phyloP scores from a whole-genome alignment of 1,140 invertebrate genomes.

The Rhagoletis pomonella region DNA sequence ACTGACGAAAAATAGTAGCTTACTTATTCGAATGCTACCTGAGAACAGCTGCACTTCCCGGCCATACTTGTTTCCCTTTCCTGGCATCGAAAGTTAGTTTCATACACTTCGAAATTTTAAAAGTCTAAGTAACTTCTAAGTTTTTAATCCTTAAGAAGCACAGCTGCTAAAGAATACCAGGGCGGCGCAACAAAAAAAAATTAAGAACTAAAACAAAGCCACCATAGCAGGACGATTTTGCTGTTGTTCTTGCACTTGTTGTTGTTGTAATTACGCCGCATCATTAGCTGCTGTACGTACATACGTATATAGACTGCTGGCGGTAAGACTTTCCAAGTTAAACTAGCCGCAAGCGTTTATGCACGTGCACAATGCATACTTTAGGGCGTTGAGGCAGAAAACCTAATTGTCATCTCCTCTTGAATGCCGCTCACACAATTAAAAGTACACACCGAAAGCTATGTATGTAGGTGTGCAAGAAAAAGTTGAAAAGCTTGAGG shows the following conservation, averaged over 20 bases:
- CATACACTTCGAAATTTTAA: neutral
- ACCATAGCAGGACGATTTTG: neutral
- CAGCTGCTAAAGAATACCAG: neutral
- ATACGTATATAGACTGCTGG: too few relatives aligned
- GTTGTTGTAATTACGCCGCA: neutral
- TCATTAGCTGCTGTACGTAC: neutral
- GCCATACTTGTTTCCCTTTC: neutral
- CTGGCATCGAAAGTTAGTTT: neutral
- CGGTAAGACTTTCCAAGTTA: neutral
- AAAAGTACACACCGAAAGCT: neutral
- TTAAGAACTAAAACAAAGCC: neutral
- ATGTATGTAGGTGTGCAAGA: neutral
- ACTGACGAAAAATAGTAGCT: neutral
- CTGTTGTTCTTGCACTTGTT: neutral
- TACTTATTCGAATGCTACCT: neutral
- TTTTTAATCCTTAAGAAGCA: neutral
- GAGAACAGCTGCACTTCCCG: neutral
- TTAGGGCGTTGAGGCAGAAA: neutral
- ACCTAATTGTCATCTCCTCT: neutral
- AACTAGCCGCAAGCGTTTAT: neutral
- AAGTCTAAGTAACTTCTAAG: slow-evolving; percentile 14
- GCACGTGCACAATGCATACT: neutral
- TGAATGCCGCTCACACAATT: neutral
- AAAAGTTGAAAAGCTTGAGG: neutral
- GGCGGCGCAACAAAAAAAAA: neutral